Percentiles rank a stretch among this genome's conserved stretches.
Conservation (phyloP, 1,140 invertebrate species). For the Hyposmocoma kahamanoa region DNA sequence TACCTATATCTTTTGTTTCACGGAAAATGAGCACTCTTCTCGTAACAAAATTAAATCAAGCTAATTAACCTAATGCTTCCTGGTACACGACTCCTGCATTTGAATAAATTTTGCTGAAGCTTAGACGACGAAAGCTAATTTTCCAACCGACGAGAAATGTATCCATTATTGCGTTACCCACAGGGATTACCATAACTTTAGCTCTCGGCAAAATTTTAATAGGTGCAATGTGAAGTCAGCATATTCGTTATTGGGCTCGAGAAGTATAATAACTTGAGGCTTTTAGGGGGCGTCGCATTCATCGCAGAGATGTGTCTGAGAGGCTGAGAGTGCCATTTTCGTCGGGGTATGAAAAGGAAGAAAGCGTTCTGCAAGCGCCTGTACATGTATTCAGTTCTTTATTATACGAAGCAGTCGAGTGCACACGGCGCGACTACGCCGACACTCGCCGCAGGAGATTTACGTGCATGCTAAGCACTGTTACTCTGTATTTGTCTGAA, state of each 20-base stretch:
- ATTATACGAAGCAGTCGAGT: slow-evolving; percentile 29
- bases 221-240: not conserved
- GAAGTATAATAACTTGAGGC: slow-evolving; percentile 4
- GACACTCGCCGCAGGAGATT: not conserved
- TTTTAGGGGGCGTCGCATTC: slow-evolving; percentile 30
- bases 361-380: slow-evolving; percentile 33
- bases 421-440: slow-evolving; percentile 3
- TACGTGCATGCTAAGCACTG: not conserved
- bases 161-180: not conserved
- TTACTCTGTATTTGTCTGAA: not conserved
- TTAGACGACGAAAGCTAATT: not conserved
- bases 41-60: not conserved
- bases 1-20: not conserved
- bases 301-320: slow-evolving; percentile 26
- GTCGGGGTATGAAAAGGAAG: slow-evolving; percentile 32
- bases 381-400: slow-evolving; percentile 40
- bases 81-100: not conserved
- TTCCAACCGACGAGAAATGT: not conserved
- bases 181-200: not conserved
- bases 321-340: slow-evolving; percentile 34
- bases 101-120: not conserved
- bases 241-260: not conserved
- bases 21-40: not conserved
- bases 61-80: not conserved
- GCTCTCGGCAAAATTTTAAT: not conserved